A percentile compares a stretch with the other conserved stretches of the same genome.
These are phyloP conservation scores for Trematomus loennbergii DNA, from an alignment of 2,113 vertebrate species.

Conservation along the genomic window DNA sequence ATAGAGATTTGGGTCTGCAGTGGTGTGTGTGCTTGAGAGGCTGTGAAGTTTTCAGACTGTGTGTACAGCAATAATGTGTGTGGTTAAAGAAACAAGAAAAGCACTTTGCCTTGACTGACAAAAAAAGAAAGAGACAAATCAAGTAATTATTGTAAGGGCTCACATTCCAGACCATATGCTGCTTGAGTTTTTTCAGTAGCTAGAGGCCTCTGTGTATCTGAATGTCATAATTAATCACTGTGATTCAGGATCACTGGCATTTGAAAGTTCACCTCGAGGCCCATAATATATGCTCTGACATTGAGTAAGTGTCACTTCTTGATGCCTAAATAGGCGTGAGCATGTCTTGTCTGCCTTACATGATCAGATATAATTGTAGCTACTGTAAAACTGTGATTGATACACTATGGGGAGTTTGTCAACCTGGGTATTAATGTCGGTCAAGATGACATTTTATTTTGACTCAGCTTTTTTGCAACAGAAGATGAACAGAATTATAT, in stretches of 20 bases:
- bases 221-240: conserved; percentile 45
- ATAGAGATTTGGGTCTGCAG: conserved; percentile 59
- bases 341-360: background rate
- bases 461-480: background rate
- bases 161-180: conserved; percentile 14
- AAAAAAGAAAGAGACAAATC: conserved; percentile 42
- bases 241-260: conserved; percentile 47
- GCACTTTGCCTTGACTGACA: conserved; percentile 38
- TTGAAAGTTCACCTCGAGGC: conserved; percentile 29
- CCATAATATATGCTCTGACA: conserved; percentile 15
- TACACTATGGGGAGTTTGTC: background rate
- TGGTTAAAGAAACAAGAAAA: conserved; percentile 27
- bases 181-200: conserved; percentile 3
- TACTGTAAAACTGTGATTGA: background rate
- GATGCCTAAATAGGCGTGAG: background rate
- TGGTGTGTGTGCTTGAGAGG: conserved; percentile 5
- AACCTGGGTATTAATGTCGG: background rate
- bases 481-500: background rate
- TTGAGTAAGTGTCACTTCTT: conserved; percentile 33
- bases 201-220: conserved; percentile 13
- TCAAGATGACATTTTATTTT: background rate
- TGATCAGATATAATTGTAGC: background rate
- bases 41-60: conserved; percentile 33
- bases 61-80: conserved; percentile 40
- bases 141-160: conserved; percentile 48